Conservation (phyloP, 2,888 invertebrate species). For the Orchesellides sinensis region DNA sequence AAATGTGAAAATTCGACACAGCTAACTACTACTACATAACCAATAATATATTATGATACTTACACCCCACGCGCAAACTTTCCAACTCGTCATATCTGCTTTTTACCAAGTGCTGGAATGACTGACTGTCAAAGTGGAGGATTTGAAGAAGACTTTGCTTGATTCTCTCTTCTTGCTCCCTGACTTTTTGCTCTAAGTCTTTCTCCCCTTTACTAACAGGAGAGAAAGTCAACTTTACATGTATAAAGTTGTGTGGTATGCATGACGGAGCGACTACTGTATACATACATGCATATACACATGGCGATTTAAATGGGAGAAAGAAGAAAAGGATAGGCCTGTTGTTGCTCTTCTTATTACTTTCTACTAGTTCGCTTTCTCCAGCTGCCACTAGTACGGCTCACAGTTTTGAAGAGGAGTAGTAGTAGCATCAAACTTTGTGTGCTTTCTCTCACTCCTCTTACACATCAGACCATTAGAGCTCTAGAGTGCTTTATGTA, state of each 20-base stretch:
- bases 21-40: not conserved
- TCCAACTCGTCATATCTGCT: slow-evolving; percentile 39
- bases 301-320: slow-evolving; percentile 26
- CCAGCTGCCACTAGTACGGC: slow-evolving; percentile 39
- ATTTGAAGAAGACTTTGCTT: slow-evolving; percentile 57
- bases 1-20: not conserved
- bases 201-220: slow-evolving; percentile 1
- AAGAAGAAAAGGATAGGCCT: slow-evolving; percentile 2
- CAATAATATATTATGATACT: slow-evolving; percentile 1
- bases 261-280: too few relatives aligned
- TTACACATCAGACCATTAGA: slow-evolving; percentile 40
- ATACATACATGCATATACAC: not conserved
- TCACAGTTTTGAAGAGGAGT: slow-evolving; percentile 8
- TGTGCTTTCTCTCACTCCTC: slow-evolving; percentile 22
- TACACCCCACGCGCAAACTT: not conserved
- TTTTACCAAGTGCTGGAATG: slow-evolving; percentile 40
- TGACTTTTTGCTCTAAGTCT: slow-evolving; percentile 58
- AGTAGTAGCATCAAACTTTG: slow-evolving; percentile 33
- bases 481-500: too few relatives aligned
- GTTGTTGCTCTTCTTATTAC: slow-evolving; percentile 36
- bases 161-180: slow-evolving; percentile 31
- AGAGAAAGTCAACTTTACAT: not conserved
- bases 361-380: slow-evolving; percentile 1
- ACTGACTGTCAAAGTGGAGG: slow-evolving; percentile 60
- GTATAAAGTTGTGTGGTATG: not conserved